phyloP scores from a whole-genome alignment of 2,113 vertebrate species.

The Poicephalus meyeri region DNA sequence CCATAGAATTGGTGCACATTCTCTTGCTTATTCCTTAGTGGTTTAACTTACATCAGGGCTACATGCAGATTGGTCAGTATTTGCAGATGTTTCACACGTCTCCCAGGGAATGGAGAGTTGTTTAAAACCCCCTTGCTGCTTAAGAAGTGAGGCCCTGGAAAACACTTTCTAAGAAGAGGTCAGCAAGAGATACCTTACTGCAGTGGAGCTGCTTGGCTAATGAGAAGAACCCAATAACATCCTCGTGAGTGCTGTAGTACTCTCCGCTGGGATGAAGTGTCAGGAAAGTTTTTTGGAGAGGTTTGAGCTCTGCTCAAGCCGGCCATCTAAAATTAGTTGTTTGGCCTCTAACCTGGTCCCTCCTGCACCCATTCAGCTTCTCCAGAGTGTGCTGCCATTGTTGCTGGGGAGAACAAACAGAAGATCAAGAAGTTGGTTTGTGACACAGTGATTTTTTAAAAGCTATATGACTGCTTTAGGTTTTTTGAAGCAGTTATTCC shows the following conservation, averaged over 20 bases:
- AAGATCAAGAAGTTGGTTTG: background rate
- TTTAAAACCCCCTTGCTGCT: background rate
- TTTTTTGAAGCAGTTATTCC: background rate
- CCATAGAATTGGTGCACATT: background rate
- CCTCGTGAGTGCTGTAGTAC: background rate
- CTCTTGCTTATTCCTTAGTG: background rate
- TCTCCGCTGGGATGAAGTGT: background rate
- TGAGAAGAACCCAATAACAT: background rate
- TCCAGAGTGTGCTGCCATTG: background rate
- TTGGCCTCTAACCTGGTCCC: background rate
- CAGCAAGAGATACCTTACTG: background rate
- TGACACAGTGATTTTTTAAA: background rate
- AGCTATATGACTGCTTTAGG: fast-evolving
- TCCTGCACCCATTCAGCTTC: background rate
- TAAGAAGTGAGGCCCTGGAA: background rate
- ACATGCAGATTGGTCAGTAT: fast-evolving
- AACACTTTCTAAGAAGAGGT: background rate
- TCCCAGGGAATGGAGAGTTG: background rate
- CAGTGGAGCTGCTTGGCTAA: background rate
- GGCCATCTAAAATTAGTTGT: background rate
- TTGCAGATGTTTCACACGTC: background rate
- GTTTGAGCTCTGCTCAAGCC: background rate
- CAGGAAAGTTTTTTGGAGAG: background rate
- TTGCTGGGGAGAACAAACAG: background rate
- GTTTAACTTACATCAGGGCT: background rate